phyloP scores from a whole-genome alignment of 2,113 vertebrate genomes.

The Plecotus auritus region DNA sequence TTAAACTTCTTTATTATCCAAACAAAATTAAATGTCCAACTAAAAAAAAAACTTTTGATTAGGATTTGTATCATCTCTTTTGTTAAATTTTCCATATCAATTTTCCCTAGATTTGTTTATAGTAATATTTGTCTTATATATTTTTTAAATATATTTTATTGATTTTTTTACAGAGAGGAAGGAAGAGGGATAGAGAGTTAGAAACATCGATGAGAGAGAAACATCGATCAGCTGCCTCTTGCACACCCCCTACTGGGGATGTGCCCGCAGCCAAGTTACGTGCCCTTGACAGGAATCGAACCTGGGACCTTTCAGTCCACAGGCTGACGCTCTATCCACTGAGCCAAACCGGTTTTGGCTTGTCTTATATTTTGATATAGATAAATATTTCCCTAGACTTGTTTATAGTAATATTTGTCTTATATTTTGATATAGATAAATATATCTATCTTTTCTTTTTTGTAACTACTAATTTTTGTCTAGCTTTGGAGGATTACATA shows the following conservation, averaged over 20 bases:
- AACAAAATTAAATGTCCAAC: conserved; percentile 52
- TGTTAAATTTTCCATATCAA: background rate
- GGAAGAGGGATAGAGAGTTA: too few species aligned
- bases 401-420: background rate
- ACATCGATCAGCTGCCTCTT: too few species aligned
- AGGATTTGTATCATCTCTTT: background rate
- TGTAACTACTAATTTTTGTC: background rate
- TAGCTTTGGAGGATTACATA: conserved; percentile 24
- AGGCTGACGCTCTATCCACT: too few species aligned
- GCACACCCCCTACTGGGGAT: too few species aligned
- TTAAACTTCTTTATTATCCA: conserved; percentile 39
- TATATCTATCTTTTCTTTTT: conserved; percentile 5
- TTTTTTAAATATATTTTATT: too few species aligned
- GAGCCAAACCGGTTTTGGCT: too few species aligned
- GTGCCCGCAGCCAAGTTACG: too few species aligned
- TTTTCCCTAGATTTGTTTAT: background rate
- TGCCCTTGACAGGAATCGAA: too few species aligned
- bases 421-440: conserved; percentile 15
- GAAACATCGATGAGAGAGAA: too few species aligned
- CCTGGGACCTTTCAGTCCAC: too few species aligned
- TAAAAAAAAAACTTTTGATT: conserved; percentile 2
- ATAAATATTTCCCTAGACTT: background rate
- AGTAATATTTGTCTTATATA: conserved; percentile 7
- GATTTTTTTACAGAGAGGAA: too few species aligned
- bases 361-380: conserved; percentile 7